Base-by-base conservation (phyloP, 2,113 vertebrate genomes). In the Colinus virginianus region DNA sequence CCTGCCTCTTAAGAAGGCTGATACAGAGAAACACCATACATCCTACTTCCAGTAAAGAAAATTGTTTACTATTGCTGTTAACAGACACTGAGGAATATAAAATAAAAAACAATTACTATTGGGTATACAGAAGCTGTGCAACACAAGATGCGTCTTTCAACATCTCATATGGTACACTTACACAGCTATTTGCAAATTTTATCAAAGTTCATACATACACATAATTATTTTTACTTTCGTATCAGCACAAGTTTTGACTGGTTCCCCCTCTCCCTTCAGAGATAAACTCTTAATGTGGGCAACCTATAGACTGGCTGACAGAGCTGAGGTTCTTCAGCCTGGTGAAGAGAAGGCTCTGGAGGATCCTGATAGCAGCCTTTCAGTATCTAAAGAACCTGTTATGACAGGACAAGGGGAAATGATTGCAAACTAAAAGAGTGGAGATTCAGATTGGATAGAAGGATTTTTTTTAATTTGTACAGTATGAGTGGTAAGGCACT, bases 151-250 rank as follows among this genome's bases (percentile, higher is more conserved):
- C 38, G 28, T 17, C 83, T 93, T 63, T 85, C 42, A 69, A 55
- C 36, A 38, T 7, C 3, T 7, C 28, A 38, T 1, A 1, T 7
- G 5, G 7, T 51, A 70, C 45, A 38, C 48, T 28, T 2, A 0
- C 26, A 40, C 25, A 80, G 30, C 13, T 75, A 34, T 85, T 46
- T 6, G 7, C 17, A 88, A 85, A 55, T 38, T 70, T 85, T 36
- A 46, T 66, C n/a, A 69, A 70, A 68, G 49, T 34, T 77, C 49
- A 77, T 51, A 83, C 7, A 25, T 53, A 62, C 14, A 69, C 10
- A 53, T 56, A 77, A 49, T 56, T 53, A 43, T 23, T 61, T 61
- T 80, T 70, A 59, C 38, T 59, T 19, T 34, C 62, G 11, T 74
- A 30, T 43, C 30, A 82, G n/a, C 40, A 64, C 7, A 76, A 45